Conservation (phyloP, 2,888 invertebrate genomes). For the Hirudinaria manillensis region DNA sequence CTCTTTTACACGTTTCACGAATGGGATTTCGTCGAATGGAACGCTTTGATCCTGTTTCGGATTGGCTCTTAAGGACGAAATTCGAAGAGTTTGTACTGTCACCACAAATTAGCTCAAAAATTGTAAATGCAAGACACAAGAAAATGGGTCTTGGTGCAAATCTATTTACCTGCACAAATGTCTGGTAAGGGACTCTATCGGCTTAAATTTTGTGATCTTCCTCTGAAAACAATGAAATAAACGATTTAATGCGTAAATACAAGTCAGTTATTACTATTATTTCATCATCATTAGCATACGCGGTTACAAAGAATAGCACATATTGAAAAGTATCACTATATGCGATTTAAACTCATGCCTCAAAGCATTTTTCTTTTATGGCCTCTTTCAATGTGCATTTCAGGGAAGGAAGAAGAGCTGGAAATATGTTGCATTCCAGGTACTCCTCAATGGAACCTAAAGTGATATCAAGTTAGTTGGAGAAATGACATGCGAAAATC, state of each 20-base stretch:
- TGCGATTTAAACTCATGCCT: slow-evolving; percentile 43
- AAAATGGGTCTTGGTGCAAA: too few species aligned
- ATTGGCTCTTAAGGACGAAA: slow-evolving; percentile 43
- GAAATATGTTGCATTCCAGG: slow-evolving; percentile 52
- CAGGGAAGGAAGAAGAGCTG: slow-evolving; percentile 50
- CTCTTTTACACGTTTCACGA: slow-evolving; percentile 41
- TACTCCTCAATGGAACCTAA: slow-evolving; percentile 50
- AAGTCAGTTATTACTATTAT: too few species aligned
- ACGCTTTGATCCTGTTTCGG: slow-evolving; percentile 40
- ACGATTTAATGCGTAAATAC: neutral
- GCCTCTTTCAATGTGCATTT: slow-evolving; percentile 52
- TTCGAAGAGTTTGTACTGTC: neutral
- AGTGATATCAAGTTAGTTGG: too few species aligned
- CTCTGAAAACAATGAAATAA: slow-evolving; percentile 43
- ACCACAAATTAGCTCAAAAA: too few species aligned
- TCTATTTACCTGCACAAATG: slow-evolving; percentile 50
- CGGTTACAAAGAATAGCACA: too few species aligned
- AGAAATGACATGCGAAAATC: too few species aligned
- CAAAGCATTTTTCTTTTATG: slow-evolving; percentile 52
- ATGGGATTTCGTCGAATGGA: slow-evolving; percentile 44
- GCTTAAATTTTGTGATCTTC: slow-evolving; percentile 54
- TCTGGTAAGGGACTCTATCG: slow-evolving; percentile 52
- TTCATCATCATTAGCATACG: too few species aligned
- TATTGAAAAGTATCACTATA: neutral
- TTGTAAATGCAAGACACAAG: too few species aligned